Percentiles rank a stretch among this genome's conserved stretches.
phyloP scores from a whole-genome alignment of 2,113 vertebrate species.

The Tiliqua scincoides region DNA sequence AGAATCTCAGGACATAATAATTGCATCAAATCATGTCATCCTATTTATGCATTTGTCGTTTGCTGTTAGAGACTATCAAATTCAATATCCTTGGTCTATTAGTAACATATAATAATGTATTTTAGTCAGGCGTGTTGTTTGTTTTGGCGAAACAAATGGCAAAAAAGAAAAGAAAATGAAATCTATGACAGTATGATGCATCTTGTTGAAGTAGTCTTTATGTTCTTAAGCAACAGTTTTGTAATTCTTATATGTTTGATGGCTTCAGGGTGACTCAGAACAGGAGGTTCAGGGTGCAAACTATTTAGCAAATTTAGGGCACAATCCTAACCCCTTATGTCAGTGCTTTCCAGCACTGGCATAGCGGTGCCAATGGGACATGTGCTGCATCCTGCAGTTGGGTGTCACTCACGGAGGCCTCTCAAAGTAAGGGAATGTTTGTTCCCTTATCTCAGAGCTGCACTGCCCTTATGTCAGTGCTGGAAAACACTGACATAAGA shows the following conservation, averaged over 20 bases:
- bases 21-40: constrained; percentile 60
- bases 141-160: constrained; percentile 55
- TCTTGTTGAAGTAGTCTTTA: constrained; percentile 25
- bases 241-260: constrained; percentile 43
- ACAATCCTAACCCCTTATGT: no score
- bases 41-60: constrained; percentile 70
- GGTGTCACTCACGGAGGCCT: no score
- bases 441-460: no score
- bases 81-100: constrained; percentile 70
- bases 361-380: no score
- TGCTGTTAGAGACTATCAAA: constrained; percentile 61
- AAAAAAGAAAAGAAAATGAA: constrained; percentile 55
- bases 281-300: constrained; percentile 48
- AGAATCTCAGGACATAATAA: constrained; percentile 68
- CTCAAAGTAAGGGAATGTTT: no score
- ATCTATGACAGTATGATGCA: constrained; percentile 46
- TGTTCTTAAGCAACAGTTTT: constrained; percentile 49
- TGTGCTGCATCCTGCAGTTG: no score
- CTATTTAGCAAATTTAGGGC: constrained; percentile 25
- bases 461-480: no score
- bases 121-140: constrained; percentile 59
- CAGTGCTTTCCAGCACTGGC: no score
- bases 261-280: constrained; percentile 42
- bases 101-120: constrained; percentile 66
- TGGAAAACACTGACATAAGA: no score